phyloP scores from a whole-genome alignment of 2,888 invertebrate genomes.

The Apamea epomidion region DNA sequence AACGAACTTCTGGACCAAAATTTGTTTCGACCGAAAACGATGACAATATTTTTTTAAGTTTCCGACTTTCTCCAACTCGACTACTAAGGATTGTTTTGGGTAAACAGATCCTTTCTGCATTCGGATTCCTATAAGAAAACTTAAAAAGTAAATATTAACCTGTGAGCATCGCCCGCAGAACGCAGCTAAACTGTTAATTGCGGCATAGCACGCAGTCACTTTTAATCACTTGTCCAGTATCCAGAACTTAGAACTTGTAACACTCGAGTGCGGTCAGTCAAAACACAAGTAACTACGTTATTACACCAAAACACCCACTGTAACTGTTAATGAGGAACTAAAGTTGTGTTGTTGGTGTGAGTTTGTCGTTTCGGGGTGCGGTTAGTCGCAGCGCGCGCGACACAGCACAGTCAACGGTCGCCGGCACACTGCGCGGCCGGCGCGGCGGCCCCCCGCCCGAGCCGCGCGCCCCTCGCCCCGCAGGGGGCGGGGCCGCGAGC shows the following conservation, averaged over 20 bases:
- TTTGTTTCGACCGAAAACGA: slow-evolving; percentile 40
- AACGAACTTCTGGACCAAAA: slow-evolving; percentile 51
- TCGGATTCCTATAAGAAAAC: slow-evolving; percentile 78
- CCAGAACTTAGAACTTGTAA: slow-evolving; percentile 82
- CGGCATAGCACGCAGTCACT: slow-evolving; percentile 90
- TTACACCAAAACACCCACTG: slow-evolving; percentile 87
- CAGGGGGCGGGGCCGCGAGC: slow-evolving; percentile 84
- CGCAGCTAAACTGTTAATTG: slow-evolving; percentile 86
- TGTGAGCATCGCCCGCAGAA: slow-evolving; percentile 90
- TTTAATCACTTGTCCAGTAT: slow-evolving; percentile 88
- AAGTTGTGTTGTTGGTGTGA: slow-evolving; percentile 85
- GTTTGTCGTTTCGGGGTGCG: slow-evolving; percentile 82
- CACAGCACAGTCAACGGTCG: slow-evolving; percentile 87
- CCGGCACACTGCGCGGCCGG: slow-evolving; percentile 89
- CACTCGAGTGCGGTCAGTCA: slow-evolving; percentile 84
- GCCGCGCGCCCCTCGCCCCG: slow-evolving; percentile 77
- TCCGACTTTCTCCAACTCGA: slow-evolving; percentile 40
- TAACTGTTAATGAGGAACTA: slow-evolving; percentile 88
- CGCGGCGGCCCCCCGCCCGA: slow-evolving; percentile 76
- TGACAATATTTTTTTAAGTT: slow-evolving; percentile 38
- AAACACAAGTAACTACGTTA: slow-evolving; percentile 84
- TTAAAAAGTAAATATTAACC: slow-evolving; percentile 85
- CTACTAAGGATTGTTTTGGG: background rate
- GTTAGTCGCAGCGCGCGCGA: slow-evolving; percentile 83
- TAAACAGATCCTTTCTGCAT: slow-evolving; percentile 49